Evolutionary conservation across 2,113 vertebrate genomes (phyloP), one percentile per base, ranked within the genome.

Genomic region (Odontesthes bonariensis): DNA sequence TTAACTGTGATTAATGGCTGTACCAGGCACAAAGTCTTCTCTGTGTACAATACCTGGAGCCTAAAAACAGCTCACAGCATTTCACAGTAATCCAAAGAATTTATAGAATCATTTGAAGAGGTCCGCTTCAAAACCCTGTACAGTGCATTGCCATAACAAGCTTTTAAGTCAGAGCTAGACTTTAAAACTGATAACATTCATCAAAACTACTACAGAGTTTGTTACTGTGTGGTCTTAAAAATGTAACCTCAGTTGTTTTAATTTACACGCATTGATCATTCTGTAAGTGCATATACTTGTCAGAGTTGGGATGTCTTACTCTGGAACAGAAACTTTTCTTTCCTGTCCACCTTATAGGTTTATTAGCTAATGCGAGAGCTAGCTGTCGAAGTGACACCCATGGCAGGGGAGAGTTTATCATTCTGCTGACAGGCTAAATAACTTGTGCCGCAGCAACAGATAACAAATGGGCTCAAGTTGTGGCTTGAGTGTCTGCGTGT

Each of bases 381-480:
- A 32, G 77, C 73, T 86, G 76, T 81, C 69, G 35, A 75, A 81
- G 79, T 89, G 82, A 89, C 90, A 89, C 90, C 87, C 81, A 65
- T 68, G 83, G 88, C 89, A 79, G 66, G 64, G 70, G 82, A 89
- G 88, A 90, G 89, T 89, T 93, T 92, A 94, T 93, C 91, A 91
- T 88, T 89, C 86, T 91, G 91, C 91, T 91, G 90, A 94, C 93
- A 94, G 85, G 89, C 87, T 92, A 91, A 93, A 93, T 93, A 91
- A 89, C 91, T 92, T 83, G 88, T 82, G 87, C 79, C 65, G 87
- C 78, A 32, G 88, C 84, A 93, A 93, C 91, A 91, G 86, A 93
- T 90, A 93, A 92, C 90, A 92, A 91, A 93, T 91, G 90, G 87
- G 85, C 88, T 90, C 86, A 76, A 85, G 91, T 88, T 91, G 89